Evolutionary conservation across 2,797 vertebrate species (phyloP).

Genomic region (Sebastes elongatus): DNA sequence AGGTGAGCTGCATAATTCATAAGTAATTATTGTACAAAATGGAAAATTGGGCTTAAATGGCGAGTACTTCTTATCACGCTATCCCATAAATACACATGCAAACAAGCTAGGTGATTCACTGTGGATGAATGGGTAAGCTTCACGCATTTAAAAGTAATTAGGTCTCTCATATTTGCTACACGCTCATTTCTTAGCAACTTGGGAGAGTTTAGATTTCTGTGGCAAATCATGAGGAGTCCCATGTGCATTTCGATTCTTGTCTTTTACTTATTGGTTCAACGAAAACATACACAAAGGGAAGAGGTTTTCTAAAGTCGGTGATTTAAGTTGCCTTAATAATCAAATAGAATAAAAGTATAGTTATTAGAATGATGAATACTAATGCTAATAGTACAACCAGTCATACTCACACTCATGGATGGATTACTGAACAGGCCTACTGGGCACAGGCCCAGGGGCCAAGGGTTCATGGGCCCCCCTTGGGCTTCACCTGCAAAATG

Average conservation of each 20-base stretch:
- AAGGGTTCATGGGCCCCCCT: not conserved
- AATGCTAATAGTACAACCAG: not conserved
- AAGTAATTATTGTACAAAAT: not conserved
- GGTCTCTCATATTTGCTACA: conserved; percentile 6
- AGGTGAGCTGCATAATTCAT: not conserved
- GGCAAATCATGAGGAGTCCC: not conserved
- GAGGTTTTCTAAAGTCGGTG: not conserved
- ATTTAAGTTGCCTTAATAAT: not conserved
- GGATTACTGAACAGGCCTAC: not conserved
- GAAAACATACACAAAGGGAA: not conserved
- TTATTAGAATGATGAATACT: not conserved
- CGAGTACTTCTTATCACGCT: not conserved
- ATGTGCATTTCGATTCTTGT: not conserved
- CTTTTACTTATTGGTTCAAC: not conserved
- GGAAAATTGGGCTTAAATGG: not conserved
- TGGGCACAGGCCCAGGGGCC: not conserved
- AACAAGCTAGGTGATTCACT: not conserved
- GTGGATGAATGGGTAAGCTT: not conserved
- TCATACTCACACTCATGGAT: not conserved
- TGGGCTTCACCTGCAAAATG: not conserved
- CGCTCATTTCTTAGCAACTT: not conserved
- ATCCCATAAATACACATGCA: conserved; percentile 5
- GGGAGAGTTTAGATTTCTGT: not conserved
- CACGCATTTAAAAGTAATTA: not conserved
- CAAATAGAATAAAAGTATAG: not conserved